A percentile compares a stretch with the other conserved stretches of the same genome.
Conservation (phyloP, 1,140 invertebrate species). For the Cephus cinctus region DNA sequence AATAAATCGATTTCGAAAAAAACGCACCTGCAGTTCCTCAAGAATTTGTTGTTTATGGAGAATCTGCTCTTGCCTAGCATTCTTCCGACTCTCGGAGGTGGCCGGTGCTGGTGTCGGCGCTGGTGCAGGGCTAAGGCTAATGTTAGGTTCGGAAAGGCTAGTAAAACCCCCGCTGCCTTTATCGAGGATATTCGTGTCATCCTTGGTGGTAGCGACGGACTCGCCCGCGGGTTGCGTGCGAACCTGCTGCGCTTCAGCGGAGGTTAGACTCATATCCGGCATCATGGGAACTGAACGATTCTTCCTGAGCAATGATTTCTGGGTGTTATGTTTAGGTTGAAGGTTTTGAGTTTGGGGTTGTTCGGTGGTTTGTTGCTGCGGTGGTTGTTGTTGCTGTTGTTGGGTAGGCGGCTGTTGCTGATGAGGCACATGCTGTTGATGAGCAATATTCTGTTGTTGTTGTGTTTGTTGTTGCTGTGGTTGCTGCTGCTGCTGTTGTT, state of each 20-base stretch:
- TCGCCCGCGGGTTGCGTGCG: conserved; percentile 54
- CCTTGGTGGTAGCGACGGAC: conserved; percentile 37
- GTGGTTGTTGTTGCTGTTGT: conserved; percentile 36
- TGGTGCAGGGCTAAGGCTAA: conserved; percentile 40
- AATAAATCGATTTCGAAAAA: conserved; percentile 8
- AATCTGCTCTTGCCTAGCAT: conserved; percentile 64
- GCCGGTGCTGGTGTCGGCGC: conserved; percentile 15
- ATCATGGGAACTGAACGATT: conserved; percentile 56
- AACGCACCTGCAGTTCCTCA: conserved; percentile 69
- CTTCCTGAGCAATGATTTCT: conserved; percentile 59
- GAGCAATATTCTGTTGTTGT: conserved; percentile 21
- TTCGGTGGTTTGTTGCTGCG: conserved; percentile 48
- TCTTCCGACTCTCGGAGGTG: conserved; percentile 40
- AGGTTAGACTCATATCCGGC: conserved; percentile 55
- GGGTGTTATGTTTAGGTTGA: conserved; percentile 47
- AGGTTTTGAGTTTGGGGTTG: conserved; percentile 43
- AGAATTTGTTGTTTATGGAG: conserved; percentile 75
- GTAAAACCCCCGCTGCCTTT: conserved; percentile 48
- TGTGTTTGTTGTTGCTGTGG: conserved; percentile 31
- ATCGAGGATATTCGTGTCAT: conserved; percentile 52
- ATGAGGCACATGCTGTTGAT: conserved; percentile 22
- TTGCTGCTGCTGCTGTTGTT: conserved; percentile 46
- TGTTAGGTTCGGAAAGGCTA: conserved; percentile 47
- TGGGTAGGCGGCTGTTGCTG: conserved; percentile 26
- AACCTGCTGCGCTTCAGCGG: conserved; percentile 59